Conservation (phyloP, 2,113 vertebrate species). For the Spea multiplicata region DNA sequence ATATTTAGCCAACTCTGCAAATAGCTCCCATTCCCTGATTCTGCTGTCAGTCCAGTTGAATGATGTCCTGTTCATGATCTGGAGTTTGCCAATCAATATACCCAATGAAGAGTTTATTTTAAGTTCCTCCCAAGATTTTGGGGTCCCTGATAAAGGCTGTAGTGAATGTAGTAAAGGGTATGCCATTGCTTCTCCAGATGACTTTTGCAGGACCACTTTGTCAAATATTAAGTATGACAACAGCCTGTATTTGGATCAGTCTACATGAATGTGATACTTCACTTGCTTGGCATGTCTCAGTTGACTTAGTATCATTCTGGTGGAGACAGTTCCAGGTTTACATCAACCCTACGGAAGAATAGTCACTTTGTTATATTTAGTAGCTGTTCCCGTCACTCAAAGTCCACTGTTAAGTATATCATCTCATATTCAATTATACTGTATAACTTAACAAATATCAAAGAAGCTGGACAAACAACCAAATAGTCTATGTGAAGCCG, state of each 20-base stretch:
- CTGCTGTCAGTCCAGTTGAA: conserved; percentile 59
- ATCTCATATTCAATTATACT: background rate
- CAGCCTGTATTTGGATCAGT: background rate
- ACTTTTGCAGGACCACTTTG: background rate
- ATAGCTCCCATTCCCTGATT: conserved; percentile 61
- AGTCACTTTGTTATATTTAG: background rate
- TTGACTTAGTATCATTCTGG: background rate
- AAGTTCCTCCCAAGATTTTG: conserved; percentile 25
- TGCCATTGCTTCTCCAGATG: conserved; percentile 8
- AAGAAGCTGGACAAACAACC: background rate
- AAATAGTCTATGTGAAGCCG: background rate
- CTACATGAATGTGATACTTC: accelerated
- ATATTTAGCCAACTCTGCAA: conserved; percentile 55
- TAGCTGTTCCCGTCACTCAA: background rate
- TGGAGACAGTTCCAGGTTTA: background rate
- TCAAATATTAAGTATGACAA: accelerated
- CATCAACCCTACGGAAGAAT: background rate
- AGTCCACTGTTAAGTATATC: background rate
- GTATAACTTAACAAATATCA: background rate
- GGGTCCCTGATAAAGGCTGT: background rate
- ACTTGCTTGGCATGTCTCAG: background rate
- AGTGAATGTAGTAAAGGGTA: background rate
- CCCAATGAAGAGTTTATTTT: conserved; percentile 49
- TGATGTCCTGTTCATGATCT: conserved; percentile 47
- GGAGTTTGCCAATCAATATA: conserved; percentile 51